phyloP scores from a whole-genome alignment of 2,113 vertebrate genomes.

The Tonatia bakeri region DNA sequence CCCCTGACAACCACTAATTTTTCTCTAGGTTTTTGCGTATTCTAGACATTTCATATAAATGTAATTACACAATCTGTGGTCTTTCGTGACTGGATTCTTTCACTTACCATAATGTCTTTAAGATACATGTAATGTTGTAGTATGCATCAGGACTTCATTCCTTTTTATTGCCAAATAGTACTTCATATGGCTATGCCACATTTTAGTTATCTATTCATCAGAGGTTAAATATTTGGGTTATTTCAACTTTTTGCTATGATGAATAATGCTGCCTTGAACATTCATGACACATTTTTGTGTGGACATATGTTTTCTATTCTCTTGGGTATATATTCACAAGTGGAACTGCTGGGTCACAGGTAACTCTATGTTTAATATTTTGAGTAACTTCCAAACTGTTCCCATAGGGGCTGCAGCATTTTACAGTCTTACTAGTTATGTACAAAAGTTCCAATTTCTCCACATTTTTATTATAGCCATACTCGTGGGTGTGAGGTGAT shows the following conservation, averaged over 20 bases:
- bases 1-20: neutral
- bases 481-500: neutral
- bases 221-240: neutral
- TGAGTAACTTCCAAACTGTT: slow-evolving; percentile 27
- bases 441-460: neutral
- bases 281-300: neutral
- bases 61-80: neutral
- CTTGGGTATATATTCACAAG: neutral
- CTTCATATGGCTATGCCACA: neutral
- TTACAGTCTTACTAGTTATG: neutral
- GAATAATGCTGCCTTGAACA: neutral
- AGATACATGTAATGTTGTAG: neutral
- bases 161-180: slow-evolving; percentile 2
- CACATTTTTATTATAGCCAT: neutral
- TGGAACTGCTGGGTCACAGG: neutral
- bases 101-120: too few species aligned
- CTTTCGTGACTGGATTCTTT: too few species aligned
- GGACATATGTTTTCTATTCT: neutral
- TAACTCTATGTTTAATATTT: slow-evolving; percentile 2
- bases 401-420: neutral
- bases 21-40: neutral
- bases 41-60: neutral
- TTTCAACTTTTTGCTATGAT: neutral
- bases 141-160: neutral
- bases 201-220: slow-evolving; percentile 9